Evolutionary conservation across 1,140 invertebrate species (phyloP).

Genomic region (Lasioglossum baleicum): DNA sequence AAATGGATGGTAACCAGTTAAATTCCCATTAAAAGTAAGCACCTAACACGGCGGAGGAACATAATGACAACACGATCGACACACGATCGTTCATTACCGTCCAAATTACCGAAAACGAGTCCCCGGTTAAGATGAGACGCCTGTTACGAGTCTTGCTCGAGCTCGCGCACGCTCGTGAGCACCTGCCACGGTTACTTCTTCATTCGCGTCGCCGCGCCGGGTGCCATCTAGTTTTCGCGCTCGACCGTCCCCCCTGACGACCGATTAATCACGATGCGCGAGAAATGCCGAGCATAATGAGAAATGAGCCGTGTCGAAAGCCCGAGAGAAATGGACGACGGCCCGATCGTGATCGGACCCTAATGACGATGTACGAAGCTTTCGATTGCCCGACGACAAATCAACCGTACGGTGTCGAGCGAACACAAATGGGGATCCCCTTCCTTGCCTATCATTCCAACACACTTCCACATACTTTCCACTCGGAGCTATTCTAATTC

Average conservation of each 20-base stretch:
- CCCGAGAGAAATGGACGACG: conserved; percentile 31
- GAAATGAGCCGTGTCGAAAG: conserved; percentile 34
- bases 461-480: no score
- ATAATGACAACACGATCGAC: conserved; percentile 15
- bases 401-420: conserved; percentile 13
- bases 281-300: conserved; percentile 6
- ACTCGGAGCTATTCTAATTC: no score
- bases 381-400: conserved; percentile 33
- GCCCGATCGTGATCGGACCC: conserved; percentile 9
- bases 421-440: background rate
- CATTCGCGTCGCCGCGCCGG: conserved; percentile 38
- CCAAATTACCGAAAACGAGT: conserved; percentile 35
- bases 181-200: conserved; percentile 45
- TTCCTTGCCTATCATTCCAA: background rate
- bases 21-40: conserved; percentile 4
- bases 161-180: background rate
- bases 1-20: background rate
- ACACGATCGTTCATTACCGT: conserved; percentile 12
- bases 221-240: conserved; percentile 25
- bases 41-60: background rate
- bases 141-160: conserved; percentile 21
- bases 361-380: conserved; percentile 8
- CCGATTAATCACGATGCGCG: conserved; percentile 39
- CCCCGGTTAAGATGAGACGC: conserved; percentile 7
- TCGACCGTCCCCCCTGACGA: conserved; percentile 22